A percentile compares a stretch with the other conserved stretches of the same genome.
These are phyloP conservation scores for Squalus acanthias DNA, from an alignment of 2,797 vertebrate genomes.

Conservation along the genomic window DNA sequence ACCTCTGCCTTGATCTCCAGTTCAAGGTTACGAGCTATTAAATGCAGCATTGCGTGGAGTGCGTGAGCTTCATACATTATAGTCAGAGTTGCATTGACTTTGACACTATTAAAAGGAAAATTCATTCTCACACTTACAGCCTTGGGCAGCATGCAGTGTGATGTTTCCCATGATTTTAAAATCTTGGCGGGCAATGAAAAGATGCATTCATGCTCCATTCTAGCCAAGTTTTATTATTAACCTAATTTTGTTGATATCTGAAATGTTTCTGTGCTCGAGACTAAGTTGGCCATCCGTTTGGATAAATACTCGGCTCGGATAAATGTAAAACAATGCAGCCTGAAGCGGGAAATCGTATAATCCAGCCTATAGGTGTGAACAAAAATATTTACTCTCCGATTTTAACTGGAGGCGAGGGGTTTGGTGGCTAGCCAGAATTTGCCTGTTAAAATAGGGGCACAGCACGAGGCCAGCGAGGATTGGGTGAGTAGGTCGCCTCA, in stretches of 20 bases:
- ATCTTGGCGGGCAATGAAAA: background rate
- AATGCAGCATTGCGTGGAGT: background rate
- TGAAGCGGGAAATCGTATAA: too few species aligned
- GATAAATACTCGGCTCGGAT: background rate
- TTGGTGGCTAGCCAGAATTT: too few species aligned
- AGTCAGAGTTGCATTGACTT: background rate
- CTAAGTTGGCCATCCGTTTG: background rate
- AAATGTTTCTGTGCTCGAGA: background rate
- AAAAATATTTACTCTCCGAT: too few species aligned
- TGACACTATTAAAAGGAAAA: background rate
- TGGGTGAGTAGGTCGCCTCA: too few species aligned
- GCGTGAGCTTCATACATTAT: background rate
- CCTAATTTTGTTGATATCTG: background rate
- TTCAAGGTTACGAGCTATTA: background rate
- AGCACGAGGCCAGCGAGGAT: too few species aligned
- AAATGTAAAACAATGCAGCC: too few species aligned
- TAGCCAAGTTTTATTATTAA: background rate
- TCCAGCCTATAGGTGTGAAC: too few species aligned
- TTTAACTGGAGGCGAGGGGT: too few species aligned
- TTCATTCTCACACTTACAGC: background rate
- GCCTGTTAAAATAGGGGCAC: too few species aligned
- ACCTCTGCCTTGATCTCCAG: background rate
- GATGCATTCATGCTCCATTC: background rate
- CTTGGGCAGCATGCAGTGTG: background rate
- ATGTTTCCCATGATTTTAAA: background rate